Conservation (phyloP, 1,140 invertebrate species). For the Papilio helenus region DNA sequence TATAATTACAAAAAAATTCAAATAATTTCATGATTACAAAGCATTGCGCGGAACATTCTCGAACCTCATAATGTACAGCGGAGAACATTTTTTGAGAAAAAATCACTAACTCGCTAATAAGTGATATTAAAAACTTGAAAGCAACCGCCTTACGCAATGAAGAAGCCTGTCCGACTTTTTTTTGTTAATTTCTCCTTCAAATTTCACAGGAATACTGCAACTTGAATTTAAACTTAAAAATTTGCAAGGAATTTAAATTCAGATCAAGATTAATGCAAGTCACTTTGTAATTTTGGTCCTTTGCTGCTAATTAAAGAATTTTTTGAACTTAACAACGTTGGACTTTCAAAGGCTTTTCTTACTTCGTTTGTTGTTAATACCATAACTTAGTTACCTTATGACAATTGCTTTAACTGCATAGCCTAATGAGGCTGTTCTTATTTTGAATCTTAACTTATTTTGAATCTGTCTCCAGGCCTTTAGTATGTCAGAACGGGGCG, state of each 20-base stretch:
- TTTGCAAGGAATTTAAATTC: slow-evolving; percentile 26
- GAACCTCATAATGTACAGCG: background rate
- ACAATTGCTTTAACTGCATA: too few relatives aligned
- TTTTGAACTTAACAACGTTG: background rate
- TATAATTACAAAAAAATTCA: background rate
- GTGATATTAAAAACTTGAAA: slow-evolving; percentile 48
- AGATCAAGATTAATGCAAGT: slow-evolving; percentile 2
- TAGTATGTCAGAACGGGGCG: slow-evolving; percentile 96
- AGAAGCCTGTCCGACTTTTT: slow-evolving; percentile 38
- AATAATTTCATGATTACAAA: background rate
- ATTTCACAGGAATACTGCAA: slow-evolving; percentile 33
- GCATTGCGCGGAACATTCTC: background rate
- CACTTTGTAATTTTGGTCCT: background rate
- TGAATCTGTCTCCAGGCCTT: slow-evolving; percentile 82
- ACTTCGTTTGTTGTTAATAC: background rate
- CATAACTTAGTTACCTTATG: background rate
- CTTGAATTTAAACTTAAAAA: slow-evolving; percentile 11
- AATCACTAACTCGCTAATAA: slow-evolving; percentile 51
- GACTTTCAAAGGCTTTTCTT: background rate
- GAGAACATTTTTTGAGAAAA: slow-evolving; percentile 41
- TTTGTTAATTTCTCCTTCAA: slow-evolving; percentile 45
- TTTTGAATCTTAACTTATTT: too few relatives aligned
- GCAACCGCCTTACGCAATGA: slow-evolving; percentile 38
- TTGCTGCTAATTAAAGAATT: background rate
- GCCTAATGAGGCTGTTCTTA: too few relatives aligned